A percentile compares a stretch with the other conserved stretches of the same genome.
These are phyloP conservation scores for Podilymbus podiceps DNA, from an alignment of 2,113 vertebrate species.

Conservation along the genomic window DNA sequence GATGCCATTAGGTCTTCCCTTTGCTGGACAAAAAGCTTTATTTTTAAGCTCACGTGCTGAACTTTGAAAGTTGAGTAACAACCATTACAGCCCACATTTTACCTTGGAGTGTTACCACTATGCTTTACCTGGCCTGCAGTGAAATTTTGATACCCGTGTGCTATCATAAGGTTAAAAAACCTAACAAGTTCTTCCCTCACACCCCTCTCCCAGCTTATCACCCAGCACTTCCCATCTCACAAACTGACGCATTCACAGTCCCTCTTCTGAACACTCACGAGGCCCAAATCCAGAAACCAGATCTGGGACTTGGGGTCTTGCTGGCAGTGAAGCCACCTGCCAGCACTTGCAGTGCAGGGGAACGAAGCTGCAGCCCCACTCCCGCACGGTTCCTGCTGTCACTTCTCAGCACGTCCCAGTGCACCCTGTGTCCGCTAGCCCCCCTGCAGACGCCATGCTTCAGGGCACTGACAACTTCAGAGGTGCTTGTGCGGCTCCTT, in stretches of 20 bases:
- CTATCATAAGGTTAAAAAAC: not conserved
- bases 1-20: not conserved
- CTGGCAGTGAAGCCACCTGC: not conserved
- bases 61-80: not conserved
- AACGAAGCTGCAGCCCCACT: not conserved
- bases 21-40: not conserved
- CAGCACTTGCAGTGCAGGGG: not conserved
- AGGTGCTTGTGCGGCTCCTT: not conserved
- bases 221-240: not conserved
- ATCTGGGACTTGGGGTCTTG: accelerated
- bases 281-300: not conserved
- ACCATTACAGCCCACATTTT: not conserved
- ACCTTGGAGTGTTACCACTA: not conserved
- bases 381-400: not conserved
- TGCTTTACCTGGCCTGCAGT: not conserved
- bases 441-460: not conserved
- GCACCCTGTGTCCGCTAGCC: not conserved
- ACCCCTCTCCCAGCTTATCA: not conserved
- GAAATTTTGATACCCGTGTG: not conserved
- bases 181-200: not conserved
- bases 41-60: not conserved
- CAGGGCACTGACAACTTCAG: not conserved
- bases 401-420: not conserved
- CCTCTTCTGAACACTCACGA: not conserved
- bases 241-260: accelerated